Base-by-base conservation (phyloP, 2,888 invertebrate genomes). In the Lottia gigantea region DNA sequence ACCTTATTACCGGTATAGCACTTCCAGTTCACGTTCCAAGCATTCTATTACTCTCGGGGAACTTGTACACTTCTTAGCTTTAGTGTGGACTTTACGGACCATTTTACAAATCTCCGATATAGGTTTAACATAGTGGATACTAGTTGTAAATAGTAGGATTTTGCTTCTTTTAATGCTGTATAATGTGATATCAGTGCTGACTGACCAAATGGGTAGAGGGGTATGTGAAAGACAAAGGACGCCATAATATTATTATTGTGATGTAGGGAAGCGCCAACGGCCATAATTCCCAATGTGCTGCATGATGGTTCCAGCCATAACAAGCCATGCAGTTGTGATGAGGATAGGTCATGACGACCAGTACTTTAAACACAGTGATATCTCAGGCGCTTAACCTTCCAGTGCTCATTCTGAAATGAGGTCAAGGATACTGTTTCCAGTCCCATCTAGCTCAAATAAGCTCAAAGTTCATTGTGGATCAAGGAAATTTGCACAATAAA, bases 101-200 rank as follows among this genome's bases (percentile, higher is more conserved):
- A 45, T 67, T 62, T 62, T 62, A 40, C 67, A 40, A 67, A 45
- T 62, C 45, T 46, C 67, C 23, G 61, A 61, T 45, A 62, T 67
- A 62, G 67, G 67, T 31, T 67, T 67, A 40, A 67, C 67, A 67
- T 67, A 67, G 67, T 61, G 23, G 23, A 40, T 62, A 16, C 61
- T 62, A 67, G 31, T 16, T 26, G 46, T 67, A 62, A 46, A 62
- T 61, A 46, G 46, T 62, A 62, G 67, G 62, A 55, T 66, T 67
- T 62, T 67, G 62, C 62, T 67, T 67, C 61, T 67, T 62, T 62
- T 67, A 45, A 67, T 62, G 62, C 67, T 67, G 67, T 67, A 62
- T 67, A 46, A 67, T 67, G 67, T 67, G 67, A 67, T 67, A 67
- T 55, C n/a, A 55, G 55, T 55, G 40, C 40, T 40, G 55, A 55